A percentile compares a stretch with the other conserved stretches of the same genome.
phyloP scores from a whole-genome alignment of 2,797 vertebrate genomes.

The Xiphophorus birchmanni region DNA sequence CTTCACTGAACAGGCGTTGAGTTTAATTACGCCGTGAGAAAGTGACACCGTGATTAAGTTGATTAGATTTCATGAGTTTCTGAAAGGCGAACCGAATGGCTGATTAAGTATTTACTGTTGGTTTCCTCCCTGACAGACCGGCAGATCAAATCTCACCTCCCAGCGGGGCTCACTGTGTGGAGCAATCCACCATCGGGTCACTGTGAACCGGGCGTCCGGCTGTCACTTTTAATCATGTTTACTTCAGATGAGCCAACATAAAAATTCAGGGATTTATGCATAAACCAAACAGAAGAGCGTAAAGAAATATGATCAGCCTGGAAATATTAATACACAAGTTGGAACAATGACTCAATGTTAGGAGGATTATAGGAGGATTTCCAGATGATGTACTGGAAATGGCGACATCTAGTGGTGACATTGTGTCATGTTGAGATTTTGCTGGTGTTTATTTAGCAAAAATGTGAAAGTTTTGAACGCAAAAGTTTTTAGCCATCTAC shows the following conservation, averaged over 20 bases:
- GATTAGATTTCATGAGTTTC: constrained; percentile 70
- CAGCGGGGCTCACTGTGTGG: constrained; percentile 18
- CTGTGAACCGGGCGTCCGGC: constrained; percentile 13
- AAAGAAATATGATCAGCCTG: neutral
- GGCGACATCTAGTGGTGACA: neutral
- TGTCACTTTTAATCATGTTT: constrained; percentile 4
- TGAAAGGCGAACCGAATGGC: constrained; percentile 54
- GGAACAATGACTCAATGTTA: neutral
- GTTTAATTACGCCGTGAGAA: constrained; percentile 58
- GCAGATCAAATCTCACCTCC: constrained; percentile 54
- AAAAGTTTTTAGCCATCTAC: too few relatives aligned
- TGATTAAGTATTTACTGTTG: constrained; percentile 66
- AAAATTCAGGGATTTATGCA: neutral
- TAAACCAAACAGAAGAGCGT: neutral
- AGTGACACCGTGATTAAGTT: constrained; percentile 56
- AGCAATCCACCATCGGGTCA: neutral
- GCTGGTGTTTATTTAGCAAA: neutral
- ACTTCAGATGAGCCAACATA: neutral
- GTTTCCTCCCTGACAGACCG: constrained; percentile 52
- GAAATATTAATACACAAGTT: neutral
- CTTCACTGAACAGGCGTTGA: constrained; percentile 35
- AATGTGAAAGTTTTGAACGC: neutral
- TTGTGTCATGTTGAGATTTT: neutral
- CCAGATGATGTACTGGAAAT: neutral
- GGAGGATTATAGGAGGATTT: too few relatives aligned